Base-by-base conservation (phyloP, 2,888 invertebrate species). In the Malachius bipustulatus region DNA sequence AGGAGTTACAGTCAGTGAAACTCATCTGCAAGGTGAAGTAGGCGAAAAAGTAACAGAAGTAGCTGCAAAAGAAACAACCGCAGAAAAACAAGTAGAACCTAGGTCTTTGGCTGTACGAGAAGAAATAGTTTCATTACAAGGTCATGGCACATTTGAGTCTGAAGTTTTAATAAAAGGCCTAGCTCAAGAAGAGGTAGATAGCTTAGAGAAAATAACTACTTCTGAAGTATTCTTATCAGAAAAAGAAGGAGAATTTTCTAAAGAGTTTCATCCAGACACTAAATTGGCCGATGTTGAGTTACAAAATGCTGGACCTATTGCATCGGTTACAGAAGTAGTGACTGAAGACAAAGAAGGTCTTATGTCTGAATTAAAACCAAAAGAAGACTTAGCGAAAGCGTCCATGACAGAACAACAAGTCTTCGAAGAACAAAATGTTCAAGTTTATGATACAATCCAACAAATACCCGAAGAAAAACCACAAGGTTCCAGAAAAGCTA, bases 61-160 rank as follows among this genome's bases (percentile, higher is more conserved):
- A n/a, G 43, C 52, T 27, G 65, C 66, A 3, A 64, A 57, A 42
- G 62, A 67, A 53, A 62, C 56, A 2, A 61, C 51, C 10, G 67
- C 69, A 2, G 52, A 62, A 44, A 51, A 62, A 30, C 64, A 65
- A 43, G 48, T 69, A 3, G 51, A 62, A 30, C 59, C 62, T 41
- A 60, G 58, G 36, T 60, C 62, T 37, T 28, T 33, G 4, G 65
- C 65, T 19, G 64, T 66, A 6, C 65, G 51, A 38, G 58, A 61
- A 44, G 62, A 66, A 54, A 50, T 54, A 16, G 43, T 57, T 16
- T 40, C 59, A 8, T 41, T 60, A 36, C 56, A 60, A 33, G 54
- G 51, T 37, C 59, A 60, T 44, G 55, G 52, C 32, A 43, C 43
- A 28, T 51, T 64, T 9, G 40, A 39, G 27, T 45, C 50, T 34